phyloP scores from a whole-genome alignment of 2,797 vertebrate species.

The Neopelma chrysocephalum region DNA sequence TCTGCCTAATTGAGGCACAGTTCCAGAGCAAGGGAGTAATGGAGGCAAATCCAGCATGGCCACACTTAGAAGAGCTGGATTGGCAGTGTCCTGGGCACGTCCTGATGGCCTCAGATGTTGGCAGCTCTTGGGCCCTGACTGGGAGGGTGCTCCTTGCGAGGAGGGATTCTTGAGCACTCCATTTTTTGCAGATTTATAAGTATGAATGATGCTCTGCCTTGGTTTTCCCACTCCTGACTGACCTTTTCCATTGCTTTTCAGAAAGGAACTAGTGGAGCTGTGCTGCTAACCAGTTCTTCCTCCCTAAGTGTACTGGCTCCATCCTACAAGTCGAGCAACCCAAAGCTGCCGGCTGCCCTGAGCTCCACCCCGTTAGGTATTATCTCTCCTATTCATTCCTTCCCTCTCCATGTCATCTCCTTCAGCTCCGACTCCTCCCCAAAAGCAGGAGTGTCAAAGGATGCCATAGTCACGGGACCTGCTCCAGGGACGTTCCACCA shows the following conservation, averaged over 20 bases:
- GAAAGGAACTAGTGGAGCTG: constrained; percentile 79
- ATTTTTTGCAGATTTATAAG: neutral
- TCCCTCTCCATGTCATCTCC: constrained; percentile 82
- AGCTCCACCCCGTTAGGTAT: constrained; percentile 77
- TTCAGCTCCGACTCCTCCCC: constrained; percentile 79
- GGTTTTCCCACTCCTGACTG: neutral
- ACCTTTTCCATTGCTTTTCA: constrained; percentile 50
- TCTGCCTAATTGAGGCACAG: neutral
- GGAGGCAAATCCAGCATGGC: neutral
- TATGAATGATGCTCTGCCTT: neutral
- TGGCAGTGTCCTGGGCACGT: neutral
- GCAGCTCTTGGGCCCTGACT: neutral
- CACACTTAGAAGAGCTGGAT: neutral
- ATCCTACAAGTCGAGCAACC: constrained; percentile 77
- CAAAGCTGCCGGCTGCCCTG: constrained; percentile 77
- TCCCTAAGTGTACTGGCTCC: constrained; percentile 80
- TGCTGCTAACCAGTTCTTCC: constrained; percentile 77
- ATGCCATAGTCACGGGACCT: constrained; percentile 82
- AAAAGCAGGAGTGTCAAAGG: constrained; percentile 80
- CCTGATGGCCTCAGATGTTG: neutral
- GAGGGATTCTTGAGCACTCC: neutral
- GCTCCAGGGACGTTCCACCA: constrained; percentile 84
- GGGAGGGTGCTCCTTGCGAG: neutral
- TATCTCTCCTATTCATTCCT: constrained; percentile 77
- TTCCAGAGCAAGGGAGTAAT: neutral